phyloP scores from a whole-genome alignment of 2,797 vertebrate genomes.

The Poeciliopsis turneri region DNA sequence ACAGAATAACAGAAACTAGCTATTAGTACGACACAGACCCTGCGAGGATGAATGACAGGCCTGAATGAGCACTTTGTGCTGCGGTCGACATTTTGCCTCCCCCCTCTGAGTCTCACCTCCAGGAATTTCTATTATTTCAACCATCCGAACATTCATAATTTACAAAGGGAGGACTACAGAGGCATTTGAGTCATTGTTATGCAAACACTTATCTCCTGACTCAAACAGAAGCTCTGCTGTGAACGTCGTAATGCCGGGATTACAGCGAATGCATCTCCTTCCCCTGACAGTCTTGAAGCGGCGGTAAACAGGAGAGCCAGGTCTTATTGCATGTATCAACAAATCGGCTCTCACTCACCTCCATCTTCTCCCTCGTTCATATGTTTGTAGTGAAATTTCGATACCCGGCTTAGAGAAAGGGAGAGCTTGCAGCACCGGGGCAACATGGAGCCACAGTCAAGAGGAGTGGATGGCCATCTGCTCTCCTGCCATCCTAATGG shows the following conservation, averaged over 20 bases:
- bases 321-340: constrained; percentile 22
- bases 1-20: constrained; percentile 45
- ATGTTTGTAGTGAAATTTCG: constrained; percentile 4
- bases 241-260: constrained; percentile 66
- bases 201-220: constrained; percentile 63
- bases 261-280: constrained; percentile 62
- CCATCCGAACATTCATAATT: constrained; percentile 17
- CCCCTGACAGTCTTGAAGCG: constrained; percentile 51
- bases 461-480: constrained; percentile 70
- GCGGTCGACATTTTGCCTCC: constrained; percentile 6
- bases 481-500: constrained; percentile 62
- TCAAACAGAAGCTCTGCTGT: constrained; percentile 46
- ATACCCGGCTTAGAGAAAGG: background rate
- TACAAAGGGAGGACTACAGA: constrained; percentile 18
- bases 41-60: constrained; percentile 23
- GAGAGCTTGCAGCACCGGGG: constrained; percentile 38
- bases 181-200: constrained; percentile 44
- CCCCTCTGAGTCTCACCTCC: background rate
- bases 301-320: constrained; percentile 70
- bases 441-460: constrained; percentile 51
- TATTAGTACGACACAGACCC: constrained; percentile 35
- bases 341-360: constrained; percentile 5
- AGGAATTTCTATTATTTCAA: constrained; percentile 6
- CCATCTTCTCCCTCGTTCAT: constrained; percentile 10
- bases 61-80: constrained; percentile 9